Evolutionary conservation across 2,797 vertebrate genomes (phyloP).

Genomic region (Poeciliopsis paucimaculata): DNA sequence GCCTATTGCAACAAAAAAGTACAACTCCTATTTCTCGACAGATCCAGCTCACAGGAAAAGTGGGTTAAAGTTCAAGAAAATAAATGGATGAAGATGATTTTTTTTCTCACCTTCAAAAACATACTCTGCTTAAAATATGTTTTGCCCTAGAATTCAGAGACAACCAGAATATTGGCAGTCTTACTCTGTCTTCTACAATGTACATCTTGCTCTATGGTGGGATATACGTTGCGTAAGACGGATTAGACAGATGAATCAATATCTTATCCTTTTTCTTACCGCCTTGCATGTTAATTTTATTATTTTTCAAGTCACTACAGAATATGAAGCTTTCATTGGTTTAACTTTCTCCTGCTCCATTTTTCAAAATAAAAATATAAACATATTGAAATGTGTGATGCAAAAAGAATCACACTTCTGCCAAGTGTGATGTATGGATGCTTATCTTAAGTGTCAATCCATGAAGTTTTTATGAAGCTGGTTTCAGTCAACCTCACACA

Average conservation of each 20-base stretch:
- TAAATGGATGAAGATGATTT: not conserved
- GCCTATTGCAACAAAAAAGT: not conserved
- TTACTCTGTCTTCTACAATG: too few species aligned
- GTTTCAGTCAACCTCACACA: slow-evolving; percentile 44
- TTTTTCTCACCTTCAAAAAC: slow-evolving; percentile 1
- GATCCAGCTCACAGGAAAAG: not conserved
- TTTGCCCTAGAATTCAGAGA: not conserved
- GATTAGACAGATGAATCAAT: not conserved
- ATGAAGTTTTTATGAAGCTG: slow-evolving; percentile 18
- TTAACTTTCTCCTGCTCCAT: not conserved
- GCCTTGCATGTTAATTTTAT: not conserved
- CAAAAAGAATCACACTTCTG: slow-evolving; percentile 10
- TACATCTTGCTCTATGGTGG: too few species aligned
- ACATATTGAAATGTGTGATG: not conserved
- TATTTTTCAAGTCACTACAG: not conserved
- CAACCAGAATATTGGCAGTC: not conserved
- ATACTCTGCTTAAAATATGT: not conserved
- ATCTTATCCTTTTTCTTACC: not conserved
- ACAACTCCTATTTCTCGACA: not conserved
- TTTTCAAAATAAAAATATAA: not conserved
- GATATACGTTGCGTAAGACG: not conserved
- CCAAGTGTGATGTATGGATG: too few species aligned
- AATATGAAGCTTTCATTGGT: not conserved
- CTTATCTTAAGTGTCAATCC: too few species aligned
- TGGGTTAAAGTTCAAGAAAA: not conserved